Evolutionary conservation across 2,113 vertebrate genomes (phyloP).

Genomic region (Tachuris rubrigastra): DNA sequence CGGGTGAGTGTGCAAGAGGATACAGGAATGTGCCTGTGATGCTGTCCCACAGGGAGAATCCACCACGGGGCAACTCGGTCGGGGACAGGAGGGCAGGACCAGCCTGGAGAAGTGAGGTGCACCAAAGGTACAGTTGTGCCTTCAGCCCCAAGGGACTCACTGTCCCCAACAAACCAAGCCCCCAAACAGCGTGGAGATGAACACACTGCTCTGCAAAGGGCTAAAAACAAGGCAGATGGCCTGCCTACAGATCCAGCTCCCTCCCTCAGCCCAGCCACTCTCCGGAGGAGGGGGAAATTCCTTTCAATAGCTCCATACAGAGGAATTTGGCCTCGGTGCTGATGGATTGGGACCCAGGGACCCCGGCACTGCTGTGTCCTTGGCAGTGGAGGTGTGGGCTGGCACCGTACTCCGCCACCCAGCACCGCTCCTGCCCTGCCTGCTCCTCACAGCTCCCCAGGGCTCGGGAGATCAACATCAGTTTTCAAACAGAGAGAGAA

Average conservation of each 20-base stretch:
- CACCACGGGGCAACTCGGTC: rapidly evolving
- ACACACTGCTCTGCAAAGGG: rapidly evolving
- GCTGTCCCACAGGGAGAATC: neutral
- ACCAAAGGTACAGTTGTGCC: neutral
- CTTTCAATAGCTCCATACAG: neutral
- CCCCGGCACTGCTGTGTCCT: neutral
- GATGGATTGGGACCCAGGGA: neutral
- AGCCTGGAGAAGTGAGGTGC: rapidly evolving
- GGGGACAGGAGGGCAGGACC: neutral
- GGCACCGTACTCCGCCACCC: neutral
- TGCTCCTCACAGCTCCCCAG: neutral
- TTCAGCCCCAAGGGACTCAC: too few species aligned
- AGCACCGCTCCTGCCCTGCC: neutral
- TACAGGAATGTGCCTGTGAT: rapidly evolving
- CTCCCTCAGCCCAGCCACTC: neutral
- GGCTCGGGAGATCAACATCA: neutral
- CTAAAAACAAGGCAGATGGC: neutral
- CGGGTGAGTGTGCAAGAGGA: neutral
- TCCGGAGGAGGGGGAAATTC: neutral
- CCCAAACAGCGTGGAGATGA: rapidly evolving
- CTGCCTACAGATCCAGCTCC: neutral
- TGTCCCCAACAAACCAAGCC: neutral
- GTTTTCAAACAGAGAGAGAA: neutral
- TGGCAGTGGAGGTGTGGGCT: neutral
- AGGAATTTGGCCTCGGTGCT: slow-evolving; percentile 17